These are phyloP conservation scores for Mus caroli DNA, from an alignment of 2,797 vertebrate species.

Conservation along the genomic window DNA sequence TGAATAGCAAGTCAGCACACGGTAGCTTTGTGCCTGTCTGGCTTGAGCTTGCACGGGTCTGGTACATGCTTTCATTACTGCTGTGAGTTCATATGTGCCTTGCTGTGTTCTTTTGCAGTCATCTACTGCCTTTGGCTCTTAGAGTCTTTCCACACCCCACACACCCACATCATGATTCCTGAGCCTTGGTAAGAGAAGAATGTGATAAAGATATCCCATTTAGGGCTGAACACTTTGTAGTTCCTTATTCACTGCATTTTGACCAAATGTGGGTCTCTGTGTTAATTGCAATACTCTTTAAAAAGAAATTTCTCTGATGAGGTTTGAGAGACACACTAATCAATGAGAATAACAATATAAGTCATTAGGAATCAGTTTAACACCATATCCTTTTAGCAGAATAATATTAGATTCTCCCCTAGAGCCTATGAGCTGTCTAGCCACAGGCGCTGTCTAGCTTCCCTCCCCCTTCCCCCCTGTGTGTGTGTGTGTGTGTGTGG, in stretches of 20 bases:
- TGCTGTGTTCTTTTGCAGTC: background rate
- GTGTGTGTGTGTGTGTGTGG: no score
- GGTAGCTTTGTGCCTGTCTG: background rate
- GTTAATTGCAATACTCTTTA: background rate
- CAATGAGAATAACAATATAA: background rate
- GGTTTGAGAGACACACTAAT: background rate
- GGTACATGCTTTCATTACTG: background rate
- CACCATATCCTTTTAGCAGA: background rate
- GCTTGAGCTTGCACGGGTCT: background rate
- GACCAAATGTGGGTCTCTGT: background rate
- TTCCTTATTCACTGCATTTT: background rate
- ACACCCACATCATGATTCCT: no score
- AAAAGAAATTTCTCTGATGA: background rate
- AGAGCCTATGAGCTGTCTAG: background rate
- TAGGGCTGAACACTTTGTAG: background rate
- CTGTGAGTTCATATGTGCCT: background rate
- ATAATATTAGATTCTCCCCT: background rate
- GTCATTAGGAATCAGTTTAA: background rate
- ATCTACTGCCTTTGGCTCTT: background rate
- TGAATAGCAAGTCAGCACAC: background rate
- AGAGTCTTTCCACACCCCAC: background rate
- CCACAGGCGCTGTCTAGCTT: background rate
- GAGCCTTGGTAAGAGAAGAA: background rate
- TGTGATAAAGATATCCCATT: background rate
- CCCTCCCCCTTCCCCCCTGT: accelerated